These are phyloP conservation scores for Dascyllus trimaculatus DNA, from an alignment of 2,113 vertebrate genomes.

Conservation along the genomic window DNA sequence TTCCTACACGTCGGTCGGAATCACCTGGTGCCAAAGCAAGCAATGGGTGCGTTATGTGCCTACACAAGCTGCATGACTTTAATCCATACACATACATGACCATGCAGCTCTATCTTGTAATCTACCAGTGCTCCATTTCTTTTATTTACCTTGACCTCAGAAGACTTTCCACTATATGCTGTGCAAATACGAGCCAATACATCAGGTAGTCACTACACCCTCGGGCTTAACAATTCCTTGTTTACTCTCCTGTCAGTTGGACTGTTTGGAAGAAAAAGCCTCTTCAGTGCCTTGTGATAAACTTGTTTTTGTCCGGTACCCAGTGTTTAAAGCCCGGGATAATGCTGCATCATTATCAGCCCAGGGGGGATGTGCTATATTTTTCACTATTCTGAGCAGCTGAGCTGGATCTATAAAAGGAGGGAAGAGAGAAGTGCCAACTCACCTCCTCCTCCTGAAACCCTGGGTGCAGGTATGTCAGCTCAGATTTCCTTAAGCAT, in stretches of 20 bases:
- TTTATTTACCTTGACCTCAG: conserved; percentile 63
- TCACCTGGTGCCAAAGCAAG: conserved; percentile 13
- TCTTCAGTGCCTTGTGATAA: conserved; percentile 17
- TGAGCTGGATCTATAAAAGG: conserved; percentile 66
- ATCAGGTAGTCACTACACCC: conserved; percentile 54
- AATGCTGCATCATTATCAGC: conserved; percentile 32
- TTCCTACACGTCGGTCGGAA: background rate
- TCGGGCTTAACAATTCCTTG: conserved; percentile 26
- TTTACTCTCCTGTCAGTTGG: conserved; percentile 57
- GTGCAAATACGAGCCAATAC: conserved; percentile 37
- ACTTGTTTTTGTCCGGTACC: conserved; percentile 32
- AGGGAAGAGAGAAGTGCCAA: background rate
- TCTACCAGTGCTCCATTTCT: conserved; percentile 13
- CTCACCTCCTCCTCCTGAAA: conserved; percentile 18
- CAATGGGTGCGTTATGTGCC: conserved; percentile 13
- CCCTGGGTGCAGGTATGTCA: conserved; percentile 52
- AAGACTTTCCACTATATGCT: conserved; percentile 24
- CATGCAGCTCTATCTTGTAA: conserved; percentile 19
- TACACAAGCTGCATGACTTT: background rate
- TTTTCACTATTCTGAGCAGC: background rate
- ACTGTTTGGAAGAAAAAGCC: conserved; percentile 25
- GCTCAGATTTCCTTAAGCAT: background rate
- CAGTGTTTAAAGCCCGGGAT: conserved; percentile 19
- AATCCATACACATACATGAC: conserved; percentile 57
- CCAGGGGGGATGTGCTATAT: background rate